Evolutionary conservation across 2,888 invertebrate genomes (phyloP).

Genomic region (Himalopsyche japonica): DNA sequence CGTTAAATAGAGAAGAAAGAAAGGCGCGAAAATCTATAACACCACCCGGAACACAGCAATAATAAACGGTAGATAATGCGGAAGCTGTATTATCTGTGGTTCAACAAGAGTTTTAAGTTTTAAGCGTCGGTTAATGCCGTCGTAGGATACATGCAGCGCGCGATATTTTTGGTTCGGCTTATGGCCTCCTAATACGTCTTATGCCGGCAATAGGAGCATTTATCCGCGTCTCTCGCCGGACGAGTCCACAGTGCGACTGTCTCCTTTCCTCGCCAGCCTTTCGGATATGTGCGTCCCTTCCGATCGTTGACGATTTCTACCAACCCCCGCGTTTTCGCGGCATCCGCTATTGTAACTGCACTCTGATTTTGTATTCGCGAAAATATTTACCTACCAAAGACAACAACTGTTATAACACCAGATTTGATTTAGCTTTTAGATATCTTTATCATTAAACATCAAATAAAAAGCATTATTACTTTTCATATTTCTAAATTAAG

Average conservation of each 20-base stretch:
- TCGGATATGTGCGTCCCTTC: not conserved
- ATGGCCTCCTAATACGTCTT: conserved; percentile 20
- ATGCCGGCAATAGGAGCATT: conserved; percentile 2
- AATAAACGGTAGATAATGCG: conserved; percentile 11
- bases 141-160: not conserved
- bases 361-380: not conserved
- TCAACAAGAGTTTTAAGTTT: conserved; percentile 22
- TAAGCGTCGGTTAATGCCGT: conserved; percentile 6
- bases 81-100: not conserved
- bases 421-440: too few species aligned
- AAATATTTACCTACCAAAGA: not conserved
- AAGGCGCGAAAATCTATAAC: not conserved
- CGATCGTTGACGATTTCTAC: not conserved
- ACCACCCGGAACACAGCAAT: not conserved
- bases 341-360: not conserved
- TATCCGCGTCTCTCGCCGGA: not conserved
- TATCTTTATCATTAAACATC: too few species aligned
- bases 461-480: too few species aligned
- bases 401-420: not conserved
- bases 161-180: conserved; percentile 33
- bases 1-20: not conserved
- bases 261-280: not conserved
- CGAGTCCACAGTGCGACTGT: not conserved
- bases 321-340: not conserved
- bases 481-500: too few species aligned